Evolutionary conservation across 2,888 invertebrate species (phyloP).

Genomic region (Noctua janthe): DNA sequence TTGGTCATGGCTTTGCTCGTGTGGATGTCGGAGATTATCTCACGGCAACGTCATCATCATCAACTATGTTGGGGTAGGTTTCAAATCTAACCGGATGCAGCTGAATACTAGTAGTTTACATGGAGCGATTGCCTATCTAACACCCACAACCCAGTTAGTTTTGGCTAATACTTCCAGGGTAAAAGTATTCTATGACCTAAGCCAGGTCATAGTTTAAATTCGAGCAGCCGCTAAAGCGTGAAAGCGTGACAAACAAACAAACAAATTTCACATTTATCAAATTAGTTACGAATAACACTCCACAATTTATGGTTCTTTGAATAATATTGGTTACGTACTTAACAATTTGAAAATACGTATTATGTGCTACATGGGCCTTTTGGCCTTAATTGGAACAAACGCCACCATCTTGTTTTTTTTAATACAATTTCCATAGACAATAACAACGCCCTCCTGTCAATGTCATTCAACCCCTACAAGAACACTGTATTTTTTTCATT

Average conservation of each 20-base stretch:
- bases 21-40: not conserved
- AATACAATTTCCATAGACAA: not conserved
- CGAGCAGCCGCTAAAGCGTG: not conserved
- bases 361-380: not conserved
- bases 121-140: not conserved
- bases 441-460: not conserved
- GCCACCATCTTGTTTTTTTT: not conserved
- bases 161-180: not conserved
- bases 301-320: not conserved
- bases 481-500: not conserved
- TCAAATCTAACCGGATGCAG: not conserved
- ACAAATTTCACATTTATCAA: not conserved
- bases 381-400: not conserved
- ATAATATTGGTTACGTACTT: not conserved
- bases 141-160: not conserved
- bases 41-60: not conserved
- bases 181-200: not conserved
- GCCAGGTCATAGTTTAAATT: not conserved
- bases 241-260: not conserved
- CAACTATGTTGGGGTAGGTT: not conserved
- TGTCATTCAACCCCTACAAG: not conserved
- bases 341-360: not conserved
- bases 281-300: not conserved
- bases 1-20: not conserved
- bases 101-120: not conserved